phyloP scores from a whole-genome alignment of 2,888 invertebrate species.

The Lithophane ornitopus region DNA sequence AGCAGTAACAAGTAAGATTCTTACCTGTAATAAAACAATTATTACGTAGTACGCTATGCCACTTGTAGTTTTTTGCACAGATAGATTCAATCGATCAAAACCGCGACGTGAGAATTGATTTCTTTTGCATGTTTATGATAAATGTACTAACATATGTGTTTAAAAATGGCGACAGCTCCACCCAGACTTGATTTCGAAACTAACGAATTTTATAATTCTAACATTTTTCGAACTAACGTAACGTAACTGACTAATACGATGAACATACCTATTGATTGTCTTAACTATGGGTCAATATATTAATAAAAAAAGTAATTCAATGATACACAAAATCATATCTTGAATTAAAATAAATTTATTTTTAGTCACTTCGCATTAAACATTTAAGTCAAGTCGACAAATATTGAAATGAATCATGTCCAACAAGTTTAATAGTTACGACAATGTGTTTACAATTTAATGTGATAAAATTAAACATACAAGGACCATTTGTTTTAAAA shows the following conservation, averaged over 20 bases:
- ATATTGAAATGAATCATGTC: slow-evolving; percentile 37
- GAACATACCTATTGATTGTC: not conserved
- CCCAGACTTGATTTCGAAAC: not conserved
- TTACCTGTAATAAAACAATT: not conserved
- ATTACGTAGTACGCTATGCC: no score
- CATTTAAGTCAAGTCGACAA: slow-evolving; percentile 1
- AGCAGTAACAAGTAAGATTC: no score
- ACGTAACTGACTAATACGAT: not conserved
- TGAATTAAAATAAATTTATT: not conserved
- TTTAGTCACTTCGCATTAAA: not conserved
- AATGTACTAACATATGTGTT: not conserved
- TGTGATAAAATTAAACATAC: slow-evolving; percentile 25
- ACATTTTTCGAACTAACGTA: not conserved
- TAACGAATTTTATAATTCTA: not conserved
- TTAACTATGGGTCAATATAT: not conserved
- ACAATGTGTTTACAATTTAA: slow-evolving; percentile 50
- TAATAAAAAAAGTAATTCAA: not conserved
- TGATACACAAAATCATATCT: no score
- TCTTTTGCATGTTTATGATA: slow-evolving; percentile 1
- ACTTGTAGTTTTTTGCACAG: slow-evolving; percentile 6
- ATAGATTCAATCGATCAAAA: slow-evolving; percentile 5
- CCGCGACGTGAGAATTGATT: not conserved
- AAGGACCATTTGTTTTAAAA: slow-evolving; percentile 32
- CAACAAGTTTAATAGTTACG: slow-evolving; percentile 19
- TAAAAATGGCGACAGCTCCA: slow-evolving; percentile 20